Evolutionary conservation across 1,140 invertebrate species (phyloP).

Genomic region (Cardiocondyla obscurior): DNA sequence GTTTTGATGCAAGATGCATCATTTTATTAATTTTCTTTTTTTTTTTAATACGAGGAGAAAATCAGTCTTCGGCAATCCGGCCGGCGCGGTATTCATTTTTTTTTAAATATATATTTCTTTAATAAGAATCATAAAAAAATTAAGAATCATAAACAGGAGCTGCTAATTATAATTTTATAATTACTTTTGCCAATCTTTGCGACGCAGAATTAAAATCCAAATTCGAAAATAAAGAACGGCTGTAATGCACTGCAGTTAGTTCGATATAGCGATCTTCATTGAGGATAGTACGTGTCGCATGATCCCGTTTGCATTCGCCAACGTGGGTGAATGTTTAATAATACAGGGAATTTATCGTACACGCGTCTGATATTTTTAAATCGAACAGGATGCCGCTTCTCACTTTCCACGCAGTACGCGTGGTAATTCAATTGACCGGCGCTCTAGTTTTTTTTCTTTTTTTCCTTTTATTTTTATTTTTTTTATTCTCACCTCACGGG

Average conservation of each 20-base stretch:
- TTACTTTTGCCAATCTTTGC: not conserved
- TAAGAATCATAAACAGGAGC: too few relatives aligned
- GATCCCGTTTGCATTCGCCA: conserved; percentile 30
- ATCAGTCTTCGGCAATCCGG: too few relatives aligned
- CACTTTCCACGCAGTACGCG: conserved; percentile 50
- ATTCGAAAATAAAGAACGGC: not conserved
- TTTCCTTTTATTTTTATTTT: conserved; percentile 19
- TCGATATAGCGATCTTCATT: conserved; percentile 6
- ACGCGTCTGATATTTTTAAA: conserved; percentile 40
- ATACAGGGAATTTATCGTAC: conserved; percentile 43
- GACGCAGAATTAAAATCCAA: conserved; percentile 10
- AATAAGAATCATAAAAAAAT: not conserved
- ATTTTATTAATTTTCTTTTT: not conserved
- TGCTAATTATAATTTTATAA: not conserved
- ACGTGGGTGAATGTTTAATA: conserved; percentile 55
- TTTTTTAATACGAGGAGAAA: too few relatives aligned
- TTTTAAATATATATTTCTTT: not conserved
- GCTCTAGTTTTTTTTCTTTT: conserved; percentile 36
- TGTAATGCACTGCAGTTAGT: not conserved
- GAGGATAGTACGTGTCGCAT: conserved; percentile 22
- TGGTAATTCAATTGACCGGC: conserved; percentile 51
- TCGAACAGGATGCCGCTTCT: conserved; percentile 45
- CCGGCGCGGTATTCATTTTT: too few relatives aligned
- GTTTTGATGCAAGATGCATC: not conserved
- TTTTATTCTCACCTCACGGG: conserved; percentile 42